A percentile compares a stretch with the other conserved stretches of the same genome.
Conservation (phyloP, 2,113 vertebrate genomes). For the Halichoerus grypus region DNA sequence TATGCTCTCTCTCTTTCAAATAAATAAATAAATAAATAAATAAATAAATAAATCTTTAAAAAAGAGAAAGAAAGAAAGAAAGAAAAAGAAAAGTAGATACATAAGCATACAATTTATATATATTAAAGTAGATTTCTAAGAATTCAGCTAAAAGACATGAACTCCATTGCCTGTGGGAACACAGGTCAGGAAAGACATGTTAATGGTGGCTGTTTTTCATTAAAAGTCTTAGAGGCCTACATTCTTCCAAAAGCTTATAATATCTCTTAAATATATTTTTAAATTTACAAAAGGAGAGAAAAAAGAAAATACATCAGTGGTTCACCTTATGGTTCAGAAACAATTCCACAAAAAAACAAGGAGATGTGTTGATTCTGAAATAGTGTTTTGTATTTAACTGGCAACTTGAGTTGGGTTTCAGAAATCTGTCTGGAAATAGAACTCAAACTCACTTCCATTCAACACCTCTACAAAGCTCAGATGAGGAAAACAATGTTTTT, state of each 20-base stretch:
- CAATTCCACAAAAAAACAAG: background rate
- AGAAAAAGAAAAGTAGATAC: background rate
- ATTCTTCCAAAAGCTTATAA: background rate
- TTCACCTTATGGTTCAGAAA: background rate
- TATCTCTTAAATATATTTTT: background rate
- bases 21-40: background rate
- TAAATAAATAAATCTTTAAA: background rate
- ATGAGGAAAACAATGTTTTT: background rate
- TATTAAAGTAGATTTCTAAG: background rate
- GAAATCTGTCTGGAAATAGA: background rate
- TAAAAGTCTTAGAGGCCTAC: background rate
- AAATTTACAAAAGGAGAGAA: background rate
- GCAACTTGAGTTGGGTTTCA: background rate
- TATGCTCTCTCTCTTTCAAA: background rate
- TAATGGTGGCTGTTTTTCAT: background rate
- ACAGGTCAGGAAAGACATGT: rapidly evolving
- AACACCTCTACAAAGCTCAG: background rate
- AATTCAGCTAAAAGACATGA: background rate
- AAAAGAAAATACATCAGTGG: background rate
- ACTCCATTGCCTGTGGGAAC: background rate
- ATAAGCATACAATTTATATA: background rate
- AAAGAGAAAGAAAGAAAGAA: background rate
- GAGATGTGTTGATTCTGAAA: background rate
- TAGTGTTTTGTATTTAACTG: background rate
- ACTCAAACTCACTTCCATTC: background rate